Percentiles rank a stretch among this genome's conserved stretches.
Conservation (phyloP, 2,797 vertebrate genomes). For the Choloepus didactylus region DNA sequence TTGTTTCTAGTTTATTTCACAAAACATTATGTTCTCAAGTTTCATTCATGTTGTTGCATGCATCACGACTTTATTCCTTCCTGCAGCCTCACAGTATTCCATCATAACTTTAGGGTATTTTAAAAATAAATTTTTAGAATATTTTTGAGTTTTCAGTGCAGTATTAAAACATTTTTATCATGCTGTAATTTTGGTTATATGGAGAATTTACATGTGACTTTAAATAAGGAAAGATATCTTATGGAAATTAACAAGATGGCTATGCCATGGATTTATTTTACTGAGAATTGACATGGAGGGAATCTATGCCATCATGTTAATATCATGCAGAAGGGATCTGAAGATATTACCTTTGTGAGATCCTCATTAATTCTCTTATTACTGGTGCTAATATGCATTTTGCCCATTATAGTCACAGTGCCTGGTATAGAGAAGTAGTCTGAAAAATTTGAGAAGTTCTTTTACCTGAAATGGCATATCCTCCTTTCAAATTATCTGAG, state of each 20-base stretch:
- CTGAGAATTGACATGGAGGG: background rate
- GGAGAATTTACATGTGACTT: slow-evolving; percentile 85
- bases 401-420: background rate
- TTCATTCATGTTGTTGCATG: too few relatives aligned
- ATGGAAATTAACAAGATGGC: slow-evolving; percentile 62
- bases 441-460: background rate
- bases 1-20: too few relatives aligned
- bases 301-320: background rate
- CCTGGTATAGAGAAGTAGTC: background rate
- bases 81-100: too few relatives aligned
- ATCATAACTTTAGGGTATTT: slow-evolving; percentile 76
- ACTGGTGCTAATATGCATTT: background rate
- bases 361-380: slow-evolving; percentile 29
- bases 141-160: slow-evolving; percentile 83
- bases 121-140: slow-evolving; percentile 82
- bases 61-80: too few relatives aligned
- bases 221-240: slow-evolving; percentile 72
- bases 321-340: slow-evolving; percentile 13
- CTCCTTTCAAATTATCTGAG: slow-evolving; percentile 10
- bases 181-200: slow-evolving; percentile 79
- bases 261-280: slow-evolving; percentile 64
- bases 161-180: slow-evolving; percentile 85
- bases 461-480: background rate
- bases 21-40: too few relatives aligned
- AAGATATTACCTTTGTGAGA: background rate